These are phyloP conservation scores for Hyposoter didymator DNA, from an alignment of 2,888 invertebrate species.

Conservation along the genomic window DNA sequence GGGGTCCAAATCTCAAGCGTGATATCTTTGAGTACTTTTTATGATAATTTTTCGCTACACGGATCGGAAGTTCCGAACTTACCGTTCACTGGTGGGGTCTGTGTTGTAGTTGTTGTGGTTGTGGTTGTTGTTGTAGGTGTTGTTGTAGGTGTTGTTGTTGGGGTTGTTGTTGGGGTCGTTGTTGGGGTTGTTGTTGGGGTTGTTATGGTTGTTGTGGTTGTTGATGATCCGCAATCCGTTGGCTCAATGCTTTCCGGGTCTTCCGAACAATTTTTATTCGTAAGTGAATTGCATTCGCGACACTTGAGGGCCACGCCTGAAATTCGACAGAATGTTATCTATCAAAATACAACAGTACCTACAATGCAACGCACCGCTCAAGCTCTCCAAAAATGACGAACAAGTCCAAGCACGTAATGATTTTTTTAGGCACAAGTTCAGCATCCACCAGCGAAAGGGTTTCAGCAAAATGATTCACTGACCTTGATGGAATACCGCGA, in stretches of 20 bases:
- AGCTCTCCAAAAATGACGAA: not conserved
- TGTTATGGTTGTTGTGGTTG: not conserved
- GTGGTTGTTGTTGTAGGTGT: too few relatives aligned
- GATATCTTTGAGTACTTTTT: too few relatives aligned
- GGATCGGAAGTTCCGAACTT: too few relatives aligned
- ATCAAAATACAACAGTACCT: not conserved
- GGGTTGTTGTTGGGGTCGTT: not conserved
- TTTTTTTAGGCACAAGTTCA: not conserved
- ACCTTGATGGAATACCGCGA: constrained; percentile 50
- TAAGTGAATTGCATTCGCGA: constrained; percentile 53
- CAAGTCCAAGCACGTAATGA: not conserved
- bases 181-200: not conserved
- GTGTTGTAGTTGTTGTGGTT: too few relatives aligned
- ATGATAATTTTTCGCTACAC: too few relatives aligned
- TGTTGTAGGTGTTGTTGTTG: not conserved
- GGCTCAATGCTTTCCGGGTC: not conserved
- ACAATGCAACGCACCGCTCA: not conserved
- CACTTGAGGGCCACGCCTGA: constrained; percentile 62
- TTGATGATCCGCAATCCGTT: not conserved
- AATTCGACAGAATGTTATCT: constrained; percentile 12
- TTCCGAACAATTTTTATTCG: constrained; percentile 30
- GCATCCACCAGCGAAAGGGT: not conserved
- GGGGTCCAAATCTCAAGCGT: too few relatives aligned
- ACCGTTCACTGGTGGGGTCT: too few relatives aligned
- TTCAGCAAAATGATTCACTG: constrained; percentile 27